Evolutionary conservation across 2,888 invertebrate genomes (phyloP).

Genomic region (Drosophila putrida): DNA sequence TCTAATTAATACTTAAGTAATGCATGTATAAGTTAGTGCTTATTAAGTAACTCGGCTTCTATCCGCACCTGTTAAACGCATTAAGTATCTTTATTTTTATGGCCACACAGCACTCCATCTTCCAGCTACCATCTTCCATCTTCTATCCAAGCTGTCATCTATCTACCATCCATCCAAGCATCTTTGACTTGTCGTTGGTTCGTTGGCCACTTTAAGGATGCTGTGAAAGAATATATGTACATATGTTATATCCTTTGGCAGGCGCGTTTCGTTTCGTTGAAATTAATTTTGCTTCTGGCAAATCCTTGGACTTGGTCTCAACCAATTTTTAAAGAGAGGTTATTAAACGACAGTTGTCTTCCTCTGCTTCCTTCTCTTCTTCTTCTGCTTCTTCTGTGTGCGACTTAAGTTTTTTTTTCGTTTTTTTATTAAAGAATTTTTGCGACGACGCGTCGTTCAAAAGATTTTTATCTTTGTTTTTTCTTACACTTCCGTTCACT

Average conservation of each 20-base stretch:
- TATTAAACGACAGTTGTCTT: conserved; percentile 19
- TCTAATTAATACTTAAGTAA: conserved; percentile 17
- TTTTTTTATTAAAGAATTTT: conserved; percentile 13
- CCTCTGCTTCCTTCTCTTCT: background rate
- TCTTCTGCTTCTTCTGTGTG: background rate
- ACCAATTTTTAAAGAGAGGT: conserved; percentile 13
- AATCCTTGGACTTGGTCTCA: conserved; percentile 1
- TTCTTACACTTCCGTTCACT: conserved; percentile 12
- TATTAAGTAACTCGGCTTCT: background rate
- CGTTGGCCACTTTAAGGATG: conserved; percentile 11
- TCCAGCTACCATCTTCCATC: conserved; percentile 4
- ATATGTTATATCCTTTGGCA: no score
- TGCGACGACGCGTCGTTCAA: conserved; percentile 1
- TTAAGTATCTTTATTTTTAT: conserved; percentile 1
- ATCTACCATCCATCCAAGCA: conserved; percentile 7
- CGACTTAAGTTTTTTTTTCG: conserved; percentile 4
- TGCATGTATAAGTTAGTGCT: conserved; percentile 3
- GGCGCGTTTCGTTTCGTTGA: background rate
- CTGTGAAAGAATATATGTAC: background rate
- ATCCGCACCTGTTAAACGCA: conserved; percentile 1
- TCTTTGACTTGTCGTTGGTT: conserved; percentile 1
- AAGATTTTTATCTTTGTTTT: conserved; percentile 18
- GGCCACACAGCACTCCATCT: conserved; percentile 10
- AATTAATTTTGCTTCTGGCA: conserved; percentile 7
- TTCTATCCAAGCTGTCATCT: background rate